A percentile compares a stretch with the other conserved stretches of the same genome.
Conservation (phyloP, 2,113 vertebrate genomes). For the Canis aureus region DNA sequence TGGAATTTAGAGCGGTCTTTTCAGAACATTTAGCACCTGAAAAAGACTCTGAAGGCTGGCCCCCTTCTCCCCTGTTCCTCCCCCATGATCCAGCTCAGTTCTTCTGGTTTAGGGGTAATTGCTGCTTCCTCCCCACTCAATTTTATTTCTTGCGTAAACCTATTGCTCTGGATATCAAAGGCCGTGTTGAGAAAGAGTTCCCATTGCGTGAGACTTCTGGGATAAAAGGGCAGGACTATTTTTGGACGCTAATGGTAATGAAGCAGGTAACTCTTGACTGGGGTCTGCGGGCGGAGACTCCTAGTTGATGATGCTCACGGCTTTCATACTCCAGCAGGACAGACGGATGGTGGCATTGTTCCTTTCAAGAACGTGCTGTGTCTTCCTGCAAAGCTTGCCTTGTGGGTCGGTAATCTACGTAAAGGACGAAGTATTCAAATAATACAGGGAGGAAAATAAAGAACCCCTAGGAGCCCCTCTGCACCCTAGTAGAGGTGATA, state of each 20-base stretch:
- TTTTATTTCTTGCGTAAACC: not conserved
- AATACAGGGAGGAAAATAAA: not conserved
- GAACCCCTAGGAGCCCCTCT: not conserved
- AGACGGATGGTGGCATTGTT: not conserved
- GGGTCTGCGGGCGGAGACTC: not conserved
- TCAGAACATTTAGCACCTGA: not conserved
- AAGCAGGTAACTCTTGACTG: not conserved
- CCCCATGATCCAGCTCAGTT: not conserved
- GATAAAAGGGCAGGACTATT: not conserved
- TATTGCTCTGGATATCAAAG: not conserved
- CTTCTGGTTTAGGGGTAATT: not conserved
- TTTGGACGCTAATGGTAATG: not conserved
- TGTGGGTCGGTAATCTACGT: not conserved
- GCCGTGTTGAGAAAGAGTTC: not conserved
- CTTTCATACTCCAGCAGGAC: not conserved
- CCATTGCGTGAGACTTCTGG: not conserved
- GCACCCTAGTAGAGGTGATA: not conserved
- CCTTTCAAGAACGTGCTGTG: not conserved
- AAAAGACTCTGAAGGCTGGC: not conserved
- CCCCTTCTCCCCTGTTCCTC: fast-evolving
- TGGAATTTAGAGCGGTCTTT: not conserved
- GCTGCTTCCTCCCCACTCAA: not conserved
- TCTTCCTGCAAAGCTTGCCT: not conserved
- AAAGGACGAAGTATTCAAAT: not conserved
- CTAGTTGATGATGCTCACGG: not conserved